Percentiles rank a stretch among this genome's conserved stretches.
Evolutionary conservation across 2,888 invertebrate genomes (phyloP).

Genomic region (Eupeodes latifasciatus): DNA sequence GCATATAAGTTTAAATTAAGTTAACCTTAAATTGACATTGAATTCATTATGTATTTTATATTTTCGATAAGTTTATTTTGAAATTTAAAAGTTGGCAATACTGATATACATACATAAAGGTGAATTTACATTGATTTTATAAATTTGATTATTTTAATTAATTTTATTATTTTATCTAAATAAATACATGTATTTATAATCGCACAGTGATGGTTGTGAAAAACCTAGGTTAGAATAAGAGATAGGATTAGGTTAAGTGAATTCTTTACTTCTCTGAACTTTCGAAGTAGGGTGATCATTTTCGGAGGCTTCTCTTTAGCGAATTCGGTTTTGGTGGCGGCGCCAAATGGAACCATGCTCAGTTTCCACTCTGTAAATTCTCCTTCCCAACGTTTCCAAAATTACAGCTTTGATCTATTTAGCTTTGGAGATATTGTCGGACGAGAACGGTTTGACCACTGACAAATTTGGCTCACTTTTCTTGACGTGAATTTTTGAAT

Average conservation of each 20-base stretch:
- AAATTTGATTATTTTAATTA: too few species aligned
- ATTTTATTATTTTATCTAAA: too few species aligned
- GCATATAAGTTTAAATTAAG: too few species aligned
- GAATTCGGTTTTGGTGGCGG: slow-evolving; percentile 37
- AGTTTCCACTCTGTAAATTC: slow-evolving; percentile 41
- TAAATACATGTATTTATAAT: too few species aligned
- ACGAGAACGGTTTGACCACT: too few species aligned
- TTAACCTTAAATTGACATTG: too few species aligned
- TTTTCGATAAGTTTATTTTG: too few species aligned
- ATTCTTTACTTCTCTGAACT: background rate
- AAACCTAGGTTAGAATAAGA: background rate
- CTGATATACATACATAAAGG: too few species aligned
- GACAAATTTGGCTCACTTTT: background rate
- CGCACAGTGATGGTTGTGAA: slow-evolving; percentile 5
- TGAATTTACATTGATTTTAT: too few species aligned
- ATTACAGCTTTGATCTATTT: background rate
- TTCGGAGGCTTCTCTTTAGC: background rate
- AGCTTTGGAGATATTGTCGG: too few species aligned
- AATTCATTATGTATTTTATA: too few species aligned
- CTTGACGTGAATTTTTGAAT: background rate
- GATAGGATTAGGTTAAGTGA: background rate
- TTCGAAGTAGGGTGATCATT: background rate
- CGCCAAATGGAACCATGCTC: slow-evolving; percentile 3
- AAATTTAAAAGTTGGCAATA: too few species aligned
- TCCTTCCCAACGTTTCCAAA: background rate